phyloP scores from a whole-genome alignment of 2,113 vertebrate genomes.

The Origma solitaria region DNA sequence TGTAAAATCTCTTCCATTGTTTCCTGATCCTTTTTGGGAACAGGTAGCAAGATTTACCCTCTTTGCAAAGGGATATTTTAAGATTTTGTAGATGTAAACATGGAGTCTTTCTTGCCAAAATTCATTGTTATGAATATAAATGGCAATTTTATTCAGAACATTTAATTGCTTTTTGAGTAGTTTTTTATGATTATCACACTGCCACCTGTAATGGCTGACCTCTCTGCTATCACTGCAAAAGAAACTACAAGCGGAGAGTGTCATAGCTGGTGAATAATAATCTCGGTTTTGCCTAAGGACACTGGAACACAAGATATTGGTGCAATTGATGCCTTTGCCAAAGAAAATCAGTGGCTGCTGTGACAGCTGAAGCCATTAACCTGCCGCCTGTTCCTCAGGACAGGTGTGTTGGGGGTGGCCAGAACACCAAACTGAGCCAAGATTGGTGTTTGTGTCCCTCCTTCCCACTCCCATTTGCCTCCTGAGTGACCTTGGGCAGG shows the following conservation, averaged over 20 bases:
- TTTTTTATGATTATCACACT: not conserved
- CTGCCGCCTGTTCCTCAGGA: not conserved
- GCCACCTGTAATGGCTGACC: not conserved
- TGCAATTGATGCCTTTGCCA: not conserved
- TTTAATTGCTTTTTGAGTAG: not conserved
- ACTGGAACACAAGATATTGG: not conserved
- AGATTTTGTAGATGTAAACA: not conserved
- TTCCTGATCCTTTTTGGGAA: not conserved
- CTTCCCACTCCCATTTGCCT: not conserved
- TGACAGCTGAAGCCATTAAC: not conserved
- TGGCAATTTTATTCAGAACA: not conserved
- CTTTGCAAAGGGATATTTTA: not conserved
- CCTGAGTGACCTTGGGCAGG: not conserved
- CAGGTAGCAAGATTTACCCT: not conserved
- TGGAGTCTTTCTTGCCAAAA: not conserved
- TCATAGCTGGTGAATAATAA: not conserved
- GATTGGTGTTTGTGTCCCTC: not conserved
- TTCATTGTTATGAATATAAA: not conserved
- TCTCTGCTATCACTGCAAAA: not conserved
- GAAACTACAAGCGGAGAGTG: not conserved
- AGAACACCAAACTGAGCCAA: not conserved
- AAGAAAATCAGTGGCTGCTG: not conserved
- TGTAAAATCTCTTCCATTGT: not conserved
- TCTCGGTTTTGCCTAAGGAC: not conserved
- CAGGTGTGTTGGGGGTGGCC: not conserved